Percentiles rank a stretch among this genome's conserved stretches.
Evolutionary conservation across 2,797 vertebrate species (phyloP).

Genomic region (Pterois miles): DNA sequence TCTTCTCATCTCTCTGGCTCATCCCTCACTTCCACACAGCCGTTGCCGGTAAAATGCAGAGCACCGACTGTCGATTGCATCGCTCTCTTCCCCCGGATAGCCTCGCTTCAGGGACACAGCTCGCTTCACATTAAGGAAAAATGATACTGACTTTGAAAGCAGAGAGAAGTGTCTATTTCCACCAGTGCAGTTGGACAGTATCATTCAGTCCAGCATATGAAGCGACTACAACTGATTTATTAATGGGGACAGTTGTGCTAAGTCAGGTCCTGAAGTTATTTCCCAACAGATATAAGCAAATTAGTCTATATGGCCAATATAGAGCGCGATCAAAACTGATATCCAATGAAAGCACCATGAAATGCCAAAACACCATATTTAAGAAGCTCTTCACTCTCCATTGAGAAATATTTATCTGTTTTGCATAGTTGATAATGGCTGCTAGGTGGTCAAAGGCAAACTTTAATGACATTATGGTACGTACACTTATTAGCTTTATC

Average conservation of each 20-base stretch:
- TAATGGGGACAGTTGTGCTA: constrained; percentile 15
- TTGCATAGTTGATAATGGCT: too few relatives aligned
- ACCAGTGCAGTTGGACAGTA: constrained; percentile 16
- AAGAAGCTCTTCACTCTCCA: not conserved
- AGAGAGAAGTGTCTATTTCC: constrained; percentile 45
- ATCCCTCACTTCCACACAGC: constrained; percentile 4
- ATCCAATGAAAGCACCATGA: not conserved
- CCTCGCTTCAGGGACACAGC: constrained; percentile 61
- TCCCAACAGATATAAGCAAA: not conserved
- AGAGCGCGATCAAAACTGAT: not conserved
- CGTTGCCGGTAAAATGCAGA: constrained; percentile 30
- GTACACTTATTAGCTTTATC: not conserved
- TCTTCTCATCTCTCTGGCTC: not conserved
- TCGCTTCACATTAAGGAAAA: constrained; percentile 54
- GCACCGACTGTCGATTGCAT: constrained; percentile 54
- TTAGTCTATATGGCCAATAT: not conserved
- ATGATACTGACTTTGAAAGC: constrained; percentile 59
- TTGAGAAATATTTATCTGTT: not conserved
- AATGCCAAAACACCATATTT: not conserved
- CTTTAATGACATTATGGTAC: not conserved
- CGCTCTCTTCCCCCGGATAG: constrained; percentile 40
- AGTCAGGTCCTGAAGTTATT: constrained; percentile 25
- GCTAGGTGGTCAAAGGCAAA: too few relatives aligned
- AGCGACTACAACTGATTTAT: constrained; percentile 33
- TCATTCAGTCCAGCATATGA: constrained; percentile 28